phyloP scores from a whole-genome alignment of 2,888 invertebrate species.

The Oeneis ivallda region DNA sequence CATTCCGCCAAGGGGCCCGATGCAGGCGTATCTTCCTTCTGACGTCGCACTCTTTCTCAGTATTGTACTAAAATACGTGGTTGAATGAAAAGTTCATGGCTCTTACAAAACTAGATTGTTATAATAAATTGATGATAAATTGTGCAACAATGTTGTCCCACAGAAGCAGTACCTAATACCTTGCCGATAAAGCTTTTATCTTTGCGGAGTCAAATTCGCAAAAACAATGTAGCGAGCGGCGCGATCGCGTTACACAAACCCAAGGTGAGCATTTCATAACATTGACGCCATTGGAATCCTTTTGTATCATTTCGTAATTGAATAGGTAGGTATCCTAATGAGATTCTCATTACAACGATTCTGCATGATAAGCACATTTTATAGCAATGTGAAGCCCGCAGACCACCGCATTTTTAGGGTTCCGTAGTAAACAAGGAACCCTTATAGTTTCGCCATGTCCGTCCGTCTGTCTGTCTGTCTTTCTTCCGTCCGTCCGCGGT shows the following conservation, averaged over 20 bases:
- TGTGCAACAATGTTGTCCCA: constrained; percentile 40
- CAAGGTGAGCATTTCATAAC: constrained; percentile 68
- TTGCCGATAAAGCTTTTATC: constrained; percentile 34
- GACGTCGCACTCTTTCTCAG: no score
- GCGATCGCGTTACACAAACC: constrained; percentile 60
- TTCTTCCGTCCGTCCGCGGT: no score
- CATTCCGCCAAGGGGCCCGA: no score
- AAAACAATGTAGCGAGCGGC: constrained; percentile 66
- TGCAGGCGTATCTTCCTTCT: no score
- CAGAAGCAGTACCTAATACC: constrained; percentile 25
- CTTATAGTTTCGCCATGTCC: no score
- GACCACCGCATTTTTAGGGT: no score
- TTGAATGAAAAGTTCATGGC: no score
- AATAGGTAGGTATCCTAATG: constrained; percentile 35
- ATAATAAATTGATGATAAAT: neutral
- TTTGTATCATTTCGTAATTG: constrained; percentile 41
- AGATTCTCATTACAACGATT: constrained; percentile 11
- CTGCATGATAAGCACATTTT: constrained; percentile 14
- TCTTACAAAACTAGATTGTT: neutral
- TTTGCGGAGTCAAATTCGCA: constrained; percentile 51
- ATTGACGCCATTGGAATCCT: constrained; percentile 61
- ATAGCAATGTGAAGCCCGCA: neutral
- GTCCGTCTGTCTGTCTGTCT: no score
- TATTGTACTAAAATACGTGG: no score
- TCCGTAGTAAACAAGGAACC: no score